These are phyloP conservation scores for Cataglyphis albicans DNA, from an alignment of 2,888 invertebrate genomes.

Conservation along the genomic window DNA sequence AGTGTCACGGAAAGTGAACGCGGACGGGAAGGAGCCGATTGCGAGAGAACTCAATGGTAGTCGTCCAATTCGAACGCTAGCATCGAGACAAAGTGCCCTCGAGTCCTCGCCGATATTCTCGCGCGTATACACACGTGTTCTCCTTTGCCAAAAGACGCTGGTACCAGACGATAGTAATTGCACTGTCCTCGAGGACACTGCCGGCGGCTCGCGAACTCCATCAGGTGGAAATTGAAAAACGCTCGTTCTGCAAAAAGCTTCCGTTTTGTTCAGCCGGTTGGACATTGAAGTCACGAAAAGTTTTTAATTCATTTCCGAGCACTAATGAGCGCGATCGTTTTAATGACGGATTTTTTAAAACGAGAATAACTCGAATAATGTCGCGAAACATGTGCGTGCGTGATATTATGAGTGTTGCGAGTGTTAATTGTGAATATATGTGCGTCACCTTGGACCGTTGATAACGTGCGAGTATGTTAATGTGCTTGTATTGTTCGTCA, in stretches of 20 bases:
- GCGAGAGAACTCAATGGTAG: slow-evolving; percentile 26
- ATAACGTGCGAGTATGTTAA: slow-evolving; percentile 34
- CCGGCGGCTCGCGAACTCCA: slow-evolving; percentile 7
- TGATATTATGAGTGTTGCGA: neutral
- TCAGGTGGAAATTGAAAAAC: slow-evolving; percentile 35
- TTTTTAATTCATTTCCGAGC: neutral
- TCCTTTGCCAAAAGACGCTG: slow-evolving; percentile 3
- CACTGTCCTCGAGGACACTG: slow-evolving; percentile 16
- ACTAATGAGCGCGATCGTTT: neutral
- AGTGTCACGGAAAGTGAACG: slow-evolving; percentile 59
- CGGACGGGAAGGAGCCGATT: slow-evolving; percentile 28
- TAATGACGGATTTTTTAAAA: neutral
- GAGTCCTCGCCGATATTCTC: slow-evolving; percentile 16
- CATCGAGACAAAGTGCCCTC: slow-evolving; percentile 44
- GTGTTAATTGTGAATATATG: slow-evolving; percentile 23
- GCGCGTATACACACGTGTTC: slow-evolving; percentile 38
- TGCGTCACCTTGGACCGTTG: slow-evolving; percentile 9
- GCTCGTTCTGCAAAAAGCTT: neutral
- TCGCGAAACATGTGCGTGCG: neutral
- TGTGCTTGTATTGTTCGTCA: slow-evolving; percentile 19
- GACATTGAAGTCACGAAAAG: neutral
- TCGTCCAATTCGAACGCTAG: slow-evolving; percentile 39
- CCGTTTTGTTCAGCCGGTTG: neutral
- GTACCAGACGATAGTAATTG: slow-evolving; percentile 39
- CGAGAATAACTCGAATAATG: neutral